Base-by-base conservation (phyloP, 2,888 invertebrate genomes). In the Xestia xanthographa region DNA sequence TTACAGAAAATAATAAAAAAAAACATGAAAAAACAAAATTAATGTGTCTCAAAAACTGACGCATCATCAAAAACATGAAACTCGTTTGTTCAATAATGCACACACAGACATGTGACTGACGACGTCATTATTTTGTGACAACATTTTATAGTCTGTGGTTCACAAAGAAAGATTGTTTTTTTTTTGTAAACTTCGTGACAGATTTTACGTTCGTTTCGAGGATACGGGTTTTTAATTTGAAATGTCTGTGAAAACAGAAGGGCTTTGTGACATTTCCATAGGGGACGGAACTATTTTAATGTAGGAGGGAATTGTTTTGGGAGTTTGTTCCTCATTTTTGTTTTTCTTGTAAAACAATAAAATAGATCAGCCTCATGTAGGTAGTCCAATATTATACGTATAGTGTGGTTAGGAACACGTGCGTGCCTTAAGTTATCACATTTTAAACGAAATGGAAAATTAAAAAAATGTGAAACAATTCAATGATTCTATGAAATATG, bases 31-130 rank as follows among this genome's bases (percentile, higher is more conserved):
- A 50, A 48, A 50, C 34, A n/a, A 22, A 38, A 38, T 63, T 8
- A 38, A 66, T 20, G 38, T 62, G n/a, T 82, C 68, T 71, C 8
- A 81, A 72, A 70, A 77, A 77, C 62, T 45, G 74, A 53, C 63
- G 41, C 53, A 45, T 65, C 38, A 75, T 77, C 38, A 29, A 62
- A 63, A 77, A 63, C 69, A 53, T 62, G 53, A 53, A 38, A 48
- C 26, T 77, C 79, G 86, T 90, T 90, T 90, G 86, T 83, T 86
- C 87, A 89, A 43, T 43, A 90, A 89, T 90, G 90, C 88, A 86
- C 74, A 77, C 72, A 69, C 60, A 29, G 34, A 34, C 70, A 78
- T 66, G 77, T 67, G 73, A 71, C 71, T 72, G 67, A 26, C 38
- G 43, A 82, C 75, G 77, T 82, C 83, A 77, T 74, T 76, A 73